Conservation (phyloP, 2,797 vertebrate genomes). For the Rhinatrema bivittatum region DNA sequence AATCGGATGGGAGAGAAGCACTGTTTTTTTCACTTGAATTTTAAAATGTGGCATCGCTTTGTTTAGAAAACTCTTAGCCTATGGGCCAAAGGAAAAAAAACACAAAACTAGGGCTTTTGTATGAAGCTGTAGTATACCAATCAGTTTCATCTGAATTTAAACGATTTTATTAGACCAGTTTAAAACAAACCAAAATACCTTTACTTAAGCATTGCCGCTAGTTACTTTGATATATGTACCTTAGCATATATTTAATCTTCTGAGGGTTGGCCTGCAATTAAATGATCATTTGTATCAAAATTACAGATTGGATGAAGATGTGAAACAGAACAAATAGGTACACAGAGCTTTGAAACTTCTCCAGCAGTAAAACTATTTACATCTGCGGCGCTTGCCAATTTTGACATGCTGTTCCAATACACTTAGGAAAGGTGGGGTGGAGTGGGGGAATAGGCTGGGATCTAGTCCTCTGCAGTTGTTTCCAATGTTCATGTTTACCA, state of each 20-base stretch:
- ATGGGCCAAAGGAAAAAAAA: slow-evolving; percentile 10
- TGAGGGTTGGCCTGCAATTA: slow-evolving; percentile 44
- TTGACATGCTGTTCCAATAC: slow-evolving; percentile 59
- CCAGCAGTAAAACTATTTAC: slow-evolving; percentile 34
- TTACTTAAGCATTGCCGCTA: background rate
- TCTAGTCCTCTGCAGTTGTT: slow-evolving; percentile 40
- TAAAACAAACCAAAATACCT: slow-evolving; percentile 21
- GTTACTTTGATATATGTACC: slow-evolving; percentile 17
- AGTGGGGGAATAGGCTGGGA: slow-evolving; percentile 26
- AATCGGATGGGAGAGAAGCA: background rate
- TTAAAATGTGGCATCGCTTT: background rate
- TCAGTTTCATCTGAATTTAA: slow-evolving; percentile 26
- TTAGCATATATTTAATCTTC: slow-evolving; percentile 32
- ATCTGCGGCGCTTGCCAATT: slow-evolving; percentile 21
- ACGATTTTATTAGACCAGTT: slow-evolving; percentile 13
- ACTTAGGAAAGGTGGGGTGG: slow-evolving; percentile 33
- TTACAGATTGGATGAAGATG: slow-evolving; percentile 34
- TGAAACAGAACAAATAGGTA: slow-evolving; percentile 43
- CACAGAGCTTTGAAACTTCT: slow-evolving; percentile 39
- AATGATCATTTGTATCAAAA: slow-evolving; percentile 56
- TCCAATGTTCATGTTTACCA: slow-evolving; percentile 58
- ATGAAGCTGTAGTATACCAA: slow-evolving; percentile 15
- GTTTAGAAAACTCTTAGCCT: slow-evolving; percentile 3
- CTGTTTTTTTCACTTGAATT: fast-evolving
- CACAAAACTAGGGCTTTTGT: no score